These are phyloP conservation scores for Eciton burchellii DNA, from an alignment of 1,140 invertebrate genomes.

Conservation along the genomic window DNA sequence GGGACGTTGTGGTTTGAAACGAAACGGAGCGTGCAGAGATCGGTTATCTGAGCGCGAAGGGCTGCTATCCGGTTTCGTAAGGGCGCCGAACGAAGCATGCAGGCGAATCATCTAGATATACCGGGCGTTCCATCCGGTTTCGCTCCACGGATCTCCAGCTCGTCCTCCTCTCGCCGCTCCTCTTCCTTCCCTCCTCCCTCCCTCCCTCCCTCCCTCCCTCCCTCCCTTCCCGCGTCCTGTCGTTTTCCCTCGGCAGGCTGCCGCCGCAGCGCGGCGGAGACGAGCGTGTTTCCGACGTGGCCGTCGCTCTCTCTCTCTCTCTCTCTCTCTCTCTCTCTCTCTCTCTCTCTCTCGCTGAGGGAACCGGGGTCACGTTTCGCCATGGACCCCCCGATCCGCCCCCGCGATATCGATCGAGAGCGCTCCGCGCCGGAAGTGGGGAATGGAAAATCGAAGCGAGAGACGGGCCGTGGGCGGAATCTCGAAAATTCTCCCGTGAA, in stretches of 20 bases:
- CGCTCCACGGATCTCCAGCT: slow-evolving; percentile 39
- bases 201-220: slow-evolving; percentile 3
- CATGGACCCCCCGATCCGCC: not conserved
- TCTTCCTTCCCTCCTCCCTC: slow-evolving; percentile 1
- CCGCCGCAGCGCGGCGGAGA: slow-evolving; percentile 44
- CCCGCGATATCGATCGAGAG: slow-evolving; percentile 41
- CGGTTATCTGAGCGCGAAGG: slow-evolving; percentile 68
- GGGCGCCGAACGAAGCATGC: slow-evolving; percentile 66
- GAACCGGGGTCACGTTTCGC: slow-evolving; percentile 56
- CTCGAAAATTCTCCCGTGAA: slow-evolving; percentile 1
- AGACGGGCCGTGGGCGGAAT: slow-evolving; percentile 26
- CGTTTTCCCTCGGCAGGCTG: slow-evolving; percentile 52
- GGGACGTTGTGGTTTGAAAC: slow-evolving; percentile 21
- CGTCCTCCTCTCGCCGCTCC: not conserved
- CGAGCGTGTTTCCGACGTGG: slow-evolving; percentile 44
- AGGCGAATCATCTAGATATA: slow-evolving; percentile 65
- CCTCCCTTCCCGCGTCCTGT: not conserved
- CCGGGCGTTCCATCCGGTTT: slow-evolving; percentile 65
- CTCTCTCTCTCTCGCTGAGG: slow-evolving; percentile 45
- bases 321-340: no score
- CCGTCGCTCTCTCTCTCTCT: no score
- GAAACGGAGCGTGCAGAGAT: slow-evolving; percentile 65
- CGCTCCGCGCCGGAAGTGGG: slow-evolving; percentile 9
- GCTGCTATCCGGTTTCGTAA: slow-evolving; percentile 74
- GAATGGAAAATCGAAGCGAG: slow-evolving; percentile 47